phyloP scores from a whole-genome alignment of 1,140 invertebrate genomes.

The Trichonephila inaurata region DNA sequence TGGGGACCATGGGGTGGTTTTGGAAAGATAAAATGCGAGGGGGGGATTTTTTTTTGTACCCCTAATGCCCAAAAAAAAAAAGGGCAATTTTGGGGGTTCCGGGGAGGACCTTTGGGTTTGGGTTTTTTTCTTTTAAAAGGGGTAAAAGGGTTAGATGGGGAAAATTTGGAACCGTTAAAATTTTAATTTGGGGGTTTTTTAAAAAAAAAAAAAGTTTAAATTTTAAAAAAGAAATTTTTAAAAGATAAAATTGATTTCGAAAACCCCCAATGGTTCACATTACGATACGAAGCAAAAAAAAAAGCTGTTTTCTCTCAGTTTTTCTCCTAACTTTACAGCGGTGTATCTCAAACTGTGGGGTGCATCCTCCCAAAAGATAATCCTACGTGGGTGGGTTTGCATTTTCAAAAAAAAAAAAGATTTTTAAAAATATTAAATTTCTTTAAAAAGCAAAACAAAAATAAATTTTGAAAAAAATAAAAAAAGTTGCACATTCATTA shows the following conservation, averaged over 20 bases:
- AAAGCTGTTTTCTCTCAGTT: background rate
- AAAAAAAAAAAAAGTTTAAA: too few relatives aligned
- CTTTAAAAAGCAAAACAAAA: too few relatives aligned
- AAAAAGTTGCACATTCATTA: too few relatives aligned
- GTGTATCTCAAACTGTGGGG: too few relatives aligned
- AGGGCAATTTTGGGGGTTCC: slow-evolving; percentile 55
- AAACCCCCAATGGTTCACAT: background rate
- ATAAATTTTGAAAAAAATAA: too few relatives aligned
- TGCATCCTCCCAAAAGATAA: too few relatives aligned
- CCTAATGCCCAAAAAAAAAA: slow-evolving; percentile 35
- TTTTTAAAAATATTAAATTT: too few relatives aligned
- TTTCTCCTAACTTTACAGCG: background rate
- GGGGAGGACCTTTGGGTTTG: background rate
- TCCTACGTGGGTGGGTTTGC: too few relatives aligned
- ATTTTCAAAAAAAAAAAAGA: too few relatives aligned
- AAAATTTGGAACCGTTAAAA: slow-evolving; percentile 19
- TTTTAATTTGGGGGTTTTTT: too few relatives aligned
- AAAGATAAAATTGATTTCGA: too few relatives aligned
- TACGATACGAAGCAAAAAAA: background rate
- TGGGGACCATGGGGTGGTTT: slow-evolving; percentile 38
- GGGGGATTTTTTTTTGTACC: slow-evolving; percentile 37
- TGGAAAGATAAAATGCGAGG: slow-evolving; percentile 15
- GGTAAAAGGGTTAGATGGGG: slow-evolving; percentile 32
- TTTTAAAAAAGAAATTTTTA: too few relatives aligned
- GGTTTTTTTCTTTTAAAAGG: slow-evolving; percentile 32